Evolutionary conservation across 2,888 invertebrate genomes (phyloP).

Genomic region (Metopia argyrocephala): DNA sequence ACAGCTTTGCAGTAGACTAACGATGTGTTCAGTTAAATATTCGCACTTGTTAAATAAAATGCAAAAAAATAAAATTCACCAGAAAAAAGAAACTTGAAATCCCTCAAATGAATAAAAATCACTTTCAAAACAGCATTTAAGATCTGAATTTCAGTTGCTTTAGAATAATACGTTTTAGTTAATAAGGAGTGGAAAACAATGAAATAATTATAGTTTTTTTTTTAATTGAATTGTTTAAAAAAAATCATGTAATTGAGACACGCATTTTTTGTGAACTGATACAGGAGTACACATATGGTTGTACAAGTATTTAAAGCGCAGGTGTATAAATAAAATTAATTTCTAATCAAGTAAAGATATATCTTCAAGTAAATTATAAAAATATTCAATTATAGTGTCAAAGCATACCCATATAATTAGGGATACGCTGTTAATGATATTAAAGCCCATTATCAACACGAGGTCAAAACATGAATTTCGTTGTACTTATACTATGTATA

Average conservation of each 20-base stretch:
- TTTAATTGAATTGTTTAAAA: background rate
- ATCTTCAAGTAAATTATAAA: background rate
- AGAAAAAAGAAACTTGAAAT: conserved; percentile 29
- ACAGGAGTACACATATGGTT: too few species aligned
- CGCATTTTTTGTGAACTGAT: conserved; percentile 2
- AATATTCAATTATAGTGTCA: background rate
- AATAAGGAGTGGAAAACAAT: too few species aligned
- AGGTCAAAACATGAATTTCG: conserved; percentile 30
- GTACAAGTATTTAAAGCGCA: conserved; percentile 5
- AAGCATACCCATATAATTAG: background rate
- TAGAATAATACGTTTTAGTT: background rate
- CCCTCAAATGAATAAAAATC: too few species aligned
- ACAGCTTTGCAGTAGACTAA: too few species aligned
- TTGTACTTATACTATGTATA: too few species aligned
- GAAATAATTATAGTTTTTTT: conserved; percentile 15
- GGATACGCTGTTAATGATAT: background rate
- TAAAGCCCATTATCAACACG: background rate
- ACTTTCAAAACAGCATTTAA: conserved; percentile 40
- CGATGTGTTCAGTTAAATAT: too few species aligned
- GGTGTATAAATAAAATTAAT: conserved; percentile 36
- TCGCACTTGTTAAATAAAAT: background rate
- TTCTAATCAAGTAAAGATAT: background rate
- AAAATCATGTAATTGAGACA: background rate
- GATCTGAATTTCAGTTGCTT: conserved; percentile 14
- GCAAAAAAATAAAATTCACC: background rate